Conservation (phyloP, 2,113 vertebrate genomes). For the Craseonycteris thonglongyai region DNA sequence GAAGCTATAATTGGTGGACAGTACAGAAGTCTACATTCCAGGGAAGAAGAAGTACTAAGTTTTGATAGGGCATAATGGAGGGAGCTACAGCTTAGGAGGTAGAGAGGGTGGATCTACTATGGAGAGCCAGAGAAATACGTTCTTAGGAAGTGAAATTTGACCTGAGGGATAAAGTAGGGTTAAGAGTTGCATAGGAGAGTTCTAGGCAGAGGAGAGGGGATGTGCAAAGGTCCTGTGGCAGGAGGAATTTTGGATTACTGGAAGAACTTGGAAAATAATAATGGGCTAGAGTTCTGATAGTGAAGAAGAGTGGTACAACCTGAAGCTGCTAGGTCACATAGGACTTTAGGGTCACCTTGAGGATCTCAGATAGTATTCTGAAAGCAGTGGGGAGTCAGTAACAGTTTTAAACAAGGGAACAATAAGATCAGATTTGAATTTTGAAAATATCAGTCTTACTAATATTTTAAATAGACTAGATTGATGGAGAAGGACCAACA, state of each 20-base stretch:
- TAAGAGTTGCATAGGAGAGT: background rate
- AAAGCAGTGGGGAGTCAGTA: background rate
- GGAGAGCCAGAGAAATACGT: background rate
- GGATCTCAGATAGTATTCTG: background rate
- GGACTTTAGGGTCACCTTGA: background rate
- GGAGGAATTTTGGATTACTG: background rate
- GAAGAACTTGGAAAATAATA: background rate
- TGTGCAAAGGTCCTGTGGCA: background rate
- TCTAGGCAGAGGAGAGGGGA: background rate
- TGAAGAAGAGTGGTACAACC: background rate
- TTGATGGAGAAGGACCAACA: background rate
- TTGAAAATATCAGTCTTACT: background rate
- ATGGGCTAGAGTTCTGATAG: background rate
- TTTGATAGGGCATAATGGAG: background rate
- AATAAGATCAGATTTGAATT: background rate
- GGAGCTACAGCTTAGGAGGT: rapidly evolving
- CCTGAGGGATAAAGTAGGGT: background rate
- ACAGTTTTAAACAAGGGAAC: background rate
- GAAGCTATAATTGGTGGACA: background rate
- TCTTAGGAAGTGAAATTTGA: background rate
- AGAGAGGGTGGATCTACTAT: background rate
- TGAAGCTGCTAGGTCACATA: background rate
- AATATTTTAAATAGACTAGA: background rate
- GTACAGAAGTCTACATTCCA: background rate
- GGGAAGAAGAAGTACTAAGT: background rate